Percentiles rank a stretch among this genome's conserved stretches.
Conservation (phyloP, 2,113 vertebrate genomes). For the Daboia siamensis region DNA sequence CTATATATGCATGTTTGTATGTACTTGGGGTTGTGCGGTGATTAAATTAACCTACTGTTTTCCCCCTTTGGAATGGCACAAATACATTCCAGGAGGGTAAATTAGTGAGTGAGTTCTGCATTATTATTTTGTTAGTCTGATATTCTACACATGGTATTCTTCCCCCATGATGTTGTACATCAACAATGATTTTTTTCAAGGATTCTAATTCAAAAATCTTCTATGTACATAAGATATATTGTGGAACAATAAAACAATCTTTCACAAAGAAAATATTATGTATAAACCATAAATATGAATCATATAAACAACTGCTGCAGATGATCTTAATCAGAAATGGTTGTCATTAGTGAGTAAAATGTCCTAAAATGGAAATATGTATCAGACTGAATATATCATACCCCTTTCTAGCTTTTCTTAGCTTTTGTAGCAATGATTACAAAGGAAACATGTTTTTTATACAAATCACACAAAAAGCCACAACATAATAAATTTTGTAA, state of each 20-base stretch:
- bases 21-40: slow-evolving; percentile 36
- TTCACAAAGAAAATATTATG: slow-evolving; percentile 45
- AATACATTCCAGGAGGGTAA: slow-evolving; percentile 62
- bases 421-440: not conserved
- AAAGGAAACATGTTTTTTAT: slow-evolving; percentile 34
- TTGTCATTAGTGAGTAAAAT: slow-evolving; percentile 53
- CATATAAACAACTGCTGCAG: slow-evolving; percentile 49
- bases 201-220: not conserved
- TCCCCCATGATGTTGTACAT: not conserved
- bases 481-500: slow-evolving; percentile 17
- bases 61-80: slow-evolving; percentile 55
- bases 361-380: slow-evolving; percentile 56
- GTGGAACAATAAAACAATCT: slow-evolving; percentile 39
- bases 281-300: slow-evolving; percentile 56
- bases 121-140: slow-evolving; percentile 39
- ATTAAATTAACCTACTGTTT: slow-evolving; percentile 64
- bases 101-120: slow-evolving; percentile 49
- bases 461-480: slow-evolving; percentile 52
- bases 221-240: slow-evolving; percentile 3
- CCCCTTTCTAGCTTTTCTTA: not conserved
- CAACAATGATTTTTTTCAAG: not conserved
- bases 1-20: not conserved
- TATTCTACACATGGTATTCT: slow-evolving; percentile 16
- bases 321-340: slow-evolving; percentile 60
- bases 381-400: slow-evolving; percentile 58